These are phyloP conservation scores for Eonycteris spelaea DNA, from an alignment of 2,113 vertebrate genomes.

Conservation along the genomic window DNA sequence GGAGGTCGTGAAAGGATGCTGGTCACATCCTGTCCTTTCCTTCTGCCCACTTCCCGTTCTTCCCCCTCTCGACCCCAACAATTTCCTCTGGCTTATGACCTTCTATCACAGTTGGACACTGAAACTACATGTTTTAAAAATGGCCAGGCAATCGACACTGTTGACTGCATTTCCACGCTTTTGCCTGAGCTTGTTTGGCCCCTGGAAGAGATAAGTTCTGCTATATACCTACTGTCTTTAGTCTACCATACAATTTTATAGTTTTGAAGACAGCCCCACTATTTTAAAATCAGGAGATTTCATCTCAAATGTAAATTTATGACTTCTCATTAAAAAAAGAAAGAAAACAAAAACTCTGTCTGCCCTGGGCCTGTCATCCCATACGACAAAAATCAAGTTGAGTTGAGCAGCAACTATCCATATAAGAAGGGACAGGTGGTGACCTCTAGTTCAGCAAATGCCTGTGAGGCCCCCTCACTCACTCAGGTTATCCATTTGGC, in stretches of 20 bases:
- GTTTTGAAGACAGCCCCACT: background rate
- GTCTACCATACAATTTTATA: background rate
- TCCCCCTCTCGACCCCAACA: background rate
- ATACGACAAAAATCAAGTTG: background rate
- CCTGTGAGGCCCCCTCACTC: accelerated
- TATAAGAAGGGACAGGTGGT: background rate
- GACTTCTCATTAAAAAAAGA: background rate
- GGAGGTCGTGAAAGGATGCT: background rate
- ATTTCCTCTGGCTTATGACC: background rate
- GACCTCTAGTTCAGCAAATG: background rate
- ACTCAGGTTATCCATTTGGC: background rate
- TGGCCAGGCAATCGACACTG: background rate
- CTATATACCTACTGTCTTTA: background rate
- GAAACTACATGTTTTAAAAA: background rate
- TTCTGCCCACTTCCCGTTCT: background rate
- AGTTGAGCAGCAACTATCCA: background rate
- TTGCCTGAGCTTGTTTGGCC: background rate
- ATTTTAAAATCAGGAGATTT: background rate
- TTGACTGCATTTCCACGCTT: background rate
- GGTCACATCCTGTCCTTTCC: background rate
- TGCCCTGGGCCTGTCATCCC: background rate
- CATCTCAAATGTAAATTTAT: background rate
- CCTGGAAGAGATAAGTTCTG: background rate
- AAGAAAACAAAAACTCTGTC: background rate
- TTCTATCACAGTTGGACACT: background rate